These are phyloP conservation scores for Tapirus indicus DNA, from an alignment of 2,797 vertebrate species.

Conservation along the genomic window DNA sequence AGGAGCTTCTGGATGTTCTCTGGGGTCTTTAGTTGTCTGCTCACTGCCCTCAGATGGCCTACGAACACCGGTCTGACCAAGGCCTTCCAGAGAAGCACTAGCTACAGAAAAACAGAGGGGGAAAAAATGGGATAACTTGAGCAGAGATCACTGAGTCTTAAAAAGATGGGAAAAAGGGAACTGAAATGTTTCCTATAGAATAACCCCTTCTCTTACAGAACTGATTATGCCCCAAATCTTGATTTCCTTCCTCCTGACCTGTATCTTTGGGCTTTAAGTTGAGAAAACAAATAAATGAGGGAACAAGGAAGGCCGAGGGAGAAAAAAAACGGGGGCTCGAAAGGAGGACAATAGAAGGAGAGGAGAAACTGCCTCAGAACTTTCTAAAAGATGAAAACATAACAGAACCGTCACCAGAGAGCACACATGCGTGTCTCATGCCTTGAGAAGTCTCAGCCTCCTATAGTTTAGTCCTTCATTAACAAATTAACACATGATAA, in stretches of 20 bases:
- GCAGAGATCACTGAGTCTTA: neutral
- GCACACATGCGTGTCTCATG: neutral
- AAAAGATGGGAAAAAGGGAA: neutral
- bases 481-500: neutral
- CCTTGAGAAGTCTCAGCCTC: neutral
- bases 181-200: neutral
- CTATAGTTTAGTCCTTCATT: neutral
- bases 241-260: neutral
- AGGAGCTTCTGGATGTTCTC: constrained; percentile 86
- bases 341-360: neutral
- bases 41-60: constrained; percentile 89
- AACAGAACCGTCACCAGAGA: neutral
- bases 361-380: neutral
- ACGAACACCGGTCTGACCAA: constrained; percentile 84
- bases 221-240: neutral
- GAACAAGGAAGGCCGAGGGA: neutral
- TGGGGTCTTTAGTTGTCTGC: constrained; percentile 82
- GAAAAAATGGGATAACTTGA: neutral
- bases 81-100: constrained; percentile 81
- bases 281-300: constrained; percentile 9
- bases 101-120: constrained; percentile 62
- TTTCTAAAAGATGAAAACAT: neutral
- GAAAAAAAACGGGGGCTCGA: neutral
- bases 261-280: neutral
- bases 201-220: neutral